phyloP scores from a whole-genome alignment of 1,140 invertebrate species.

The Marisa cornuarietis region DNA sequence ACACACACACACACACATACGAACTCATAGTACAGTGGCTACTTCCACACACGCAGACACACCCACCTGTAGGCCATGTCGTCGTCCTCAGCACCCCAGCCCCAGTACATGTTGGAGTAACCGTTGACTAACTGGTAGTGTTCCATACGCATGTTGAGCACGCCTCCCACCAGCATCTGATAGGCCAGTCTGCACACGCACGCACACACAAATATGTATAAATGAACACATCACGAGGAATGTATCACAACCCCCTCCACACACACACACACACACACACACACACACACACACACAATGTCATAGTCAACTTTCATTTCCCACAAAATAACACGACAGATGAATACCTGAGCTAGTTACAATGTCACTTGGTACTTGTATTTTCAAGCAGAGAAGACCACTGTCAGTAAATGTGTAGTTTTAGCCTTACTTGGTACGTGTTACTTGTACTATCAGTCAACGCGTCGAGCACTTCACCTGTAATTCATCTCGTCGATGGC shows the following conservation, averaged over 20 bases:
- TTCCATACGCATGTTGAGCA: conserved; percentile 70
- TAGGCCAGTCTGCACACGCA: conserved; percentile 81
- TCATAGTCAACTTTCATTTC: too few species aligned
- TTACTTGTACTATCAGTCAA: too few species aligned
- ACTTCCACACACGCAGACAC: not conserved
- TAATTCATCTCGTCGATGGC: conserved; percentile 90
- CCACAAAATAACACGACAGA: too few species aligned
- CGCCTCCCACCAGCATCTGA: conserved; percentile 83
- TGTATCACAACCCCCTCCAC: too few species aligned
- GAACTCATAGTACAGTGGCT: not conserved
- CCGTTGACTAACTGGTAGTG: conserved; percentile 83
- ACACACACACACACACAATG: too few species aligned
- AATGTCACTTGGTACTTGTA: too few species aligned
- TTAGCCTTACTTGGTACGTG: too few species aligned
- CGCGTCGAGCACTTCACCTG: conserved; percentile 75
- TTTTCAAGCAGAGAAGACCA: too few species aligned
- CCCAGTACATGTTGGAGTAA: conserved; percentile 90
- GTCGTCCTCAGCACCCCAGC: conserved; percentile 77
- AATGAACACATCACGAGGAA: not conserved
- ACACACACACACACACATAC: not conserved
- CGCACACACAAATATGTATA: not conserved
- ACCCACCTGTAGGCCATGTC: conserved; percentile 74
- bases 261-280: too few species aligned
- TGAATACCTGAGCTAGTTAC: too few species aligned
- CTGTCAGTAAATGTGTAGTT: too few species aligned